Evolutionary conservation across 1,140 invertebrate species (phyloP), one percentile per base, ranked within the genome.

Genomic region (Drosophila sp.): DNA sequence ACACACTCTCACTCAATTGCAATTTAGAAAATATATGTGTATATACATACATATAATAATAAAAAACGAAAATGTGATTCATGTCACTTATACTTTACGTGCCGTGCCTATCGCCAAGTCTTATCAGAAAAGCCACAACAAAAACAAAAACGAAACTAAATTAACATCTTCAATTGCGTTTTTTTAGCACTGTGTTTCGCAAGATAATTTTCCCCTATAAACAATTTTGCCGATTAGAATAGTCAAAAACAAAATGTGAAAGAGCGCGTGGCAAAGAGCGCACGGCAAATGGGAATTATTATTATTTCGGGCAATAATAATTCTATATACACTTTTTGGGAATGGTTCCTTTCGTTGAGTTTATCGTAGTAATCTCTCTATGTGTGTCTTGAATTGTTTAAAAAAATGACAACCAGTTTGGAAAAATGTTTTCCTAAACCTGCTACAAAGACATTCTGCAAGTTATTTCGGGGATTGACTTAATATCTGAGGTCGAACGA

Each of bases 91-190:
- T 66, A 64, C 60, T 41, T 27, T 10, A 55, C 17, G 61, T 35
- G 44, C 41, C 58, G 8, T 38, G 10, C 35, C 4, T 35, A 29
- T 57, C 44, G 69, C 17, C 11, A 29, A 38, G 30, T 68, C 57
- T 78, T 85, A 86, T 86, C 79, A 85, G 65, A 41, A 78, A 56
- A 67, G 62, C 56, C 25, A 55, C 10, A 17, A 63, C 41, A 56
- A 44, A 64, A 58, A 62, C 4, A 38, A 71, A 66, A 25, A 41
- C 41, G 62, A 60, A 62, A 72, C 33, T 66, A 61, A 62, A 62
- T 63, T 57, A 64, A 61, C 56, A 62, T 44, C 57, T 66, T 55
- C 60, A 79, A 54, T 57, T 35, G 23, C 54, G 29, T 54, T 58
- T 33, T 30, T 63, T 41, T 44, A 7, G 44, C 6, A 38, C 35